These are phyloP conservation scores for Limosa lapponica DNA, from an alignment of 2,797 vertebrate species.

Conservation along the genomic window DNA sequence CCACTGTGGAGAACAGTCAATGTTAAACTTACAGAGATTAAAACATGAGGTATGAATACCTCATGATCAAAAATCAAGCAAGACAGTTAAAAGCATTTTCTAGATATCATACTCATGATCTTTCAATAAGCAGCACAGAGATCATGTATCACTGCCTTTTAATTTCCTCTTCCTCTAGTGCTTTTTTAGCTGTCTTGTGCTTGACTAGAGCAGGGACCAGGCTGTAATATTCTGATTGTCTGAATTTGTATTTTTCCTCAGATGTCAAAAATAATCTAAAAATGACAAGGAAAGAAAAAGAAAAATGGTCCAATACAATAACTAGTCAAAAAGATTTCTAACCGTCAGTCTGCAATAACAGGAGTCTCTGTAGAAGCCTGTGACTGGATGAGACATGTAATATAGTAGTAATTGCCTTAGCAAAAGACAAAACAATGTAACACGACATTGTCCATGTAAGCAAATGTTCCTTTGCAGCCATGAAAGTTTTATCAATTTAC, in stretches of 20 bases:
- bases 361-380: neutral
- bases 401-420: neutral
- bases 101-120: neutral
- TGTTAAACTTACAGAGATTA: constrained; percentile 3
- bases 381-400: neutral
- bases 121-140: neutral
- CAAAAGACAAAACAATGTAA: neutral
- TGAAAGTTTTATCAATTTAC: neutral
- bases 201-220: neutral
- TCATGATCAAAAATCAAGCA: constrained; percentile 3
- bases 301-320: constrained; percentile 19
- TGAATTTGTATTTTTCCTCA: constrained; percentile 10
- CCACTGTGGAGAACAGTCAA: neutral
- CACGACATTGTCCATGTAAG: neutral
- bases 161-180: constrained; percentile 16
- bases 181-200: neutral
- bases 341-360: neutral
- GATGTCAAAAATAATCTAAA: constrained; percentile 34
- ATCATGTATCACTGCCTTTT: constrained; percentile 2
- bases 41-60: neutral
- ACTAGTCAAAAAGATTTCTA: constrained; percentile 21
- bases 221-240: neutral
- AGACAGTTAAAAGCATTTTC: constrained; percentile 13
- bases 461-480: neutral
- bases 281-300: neutral